Percentiles rank a stretch among this genome's conserved stretches.
phyloP scores from a whole-genome alignment of 2,888 invertebrate genomes.

The Limnephilus auricula region DNA sequence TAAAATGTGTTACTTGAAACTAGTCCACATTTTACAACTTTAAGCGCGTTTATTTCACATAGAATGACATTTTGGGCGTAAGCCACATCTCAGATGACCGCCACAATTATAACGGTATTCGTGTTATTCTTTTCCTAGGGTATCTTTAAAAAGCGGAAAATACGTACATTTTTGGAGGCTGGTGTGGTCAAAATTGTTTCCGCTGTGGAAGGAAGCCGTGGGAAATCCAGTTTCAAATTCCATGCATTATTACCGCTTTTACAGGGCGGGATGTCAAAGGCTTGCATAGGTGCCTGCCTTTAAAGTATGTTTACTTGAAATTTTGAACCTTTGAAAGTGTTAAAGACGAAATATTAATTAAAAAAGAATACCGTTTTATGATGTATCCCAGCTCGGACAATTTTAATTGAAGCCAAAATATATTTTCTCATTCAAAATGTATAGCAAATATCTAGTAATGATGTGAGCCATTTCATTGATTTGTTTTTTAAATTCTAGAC shows the following conservation, averaged over 20 bases:
- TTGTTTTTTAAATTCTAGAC: too few relatives aligned
- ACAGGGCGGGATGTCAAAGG: not conserved
- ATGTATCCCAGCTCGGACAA: too few relatives aligned
- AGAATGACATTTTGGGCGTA: not conserved
- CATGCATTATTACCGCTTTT: not conserved
- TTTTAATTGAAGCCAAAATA: too few relatives aligned
- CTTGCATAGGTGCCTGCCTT: not conserved
- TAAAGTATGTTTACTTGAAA: not conserved
- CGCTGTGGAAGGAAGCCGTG: not conserved
- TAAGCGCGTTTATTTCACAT: not conserved
- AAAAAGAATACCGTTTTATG: too few relatives aligned
- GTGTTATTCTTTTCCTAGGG: not conserved
- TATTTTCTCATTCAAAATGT: too few relatives aligned
- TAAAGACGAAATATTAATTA: too few relatives aligned
- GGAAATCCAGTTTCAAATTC: constrained; percentile 11
- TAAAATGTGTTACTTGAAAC: not conserved
- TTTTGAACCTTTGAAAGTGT: not conserved
- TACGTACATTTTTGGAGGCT: not conserved
- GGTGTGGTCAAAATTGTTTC: not conserved
- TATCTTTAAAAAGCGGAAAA: not conserved
- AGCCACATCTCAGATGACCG: not conserved
- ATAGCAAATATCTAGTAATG: too few relatives aligned
- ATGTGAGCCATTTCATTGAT: too few relatives aligned
- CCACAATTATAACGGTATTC: not conserved
- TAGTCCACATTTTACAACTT: not conserved